phyloP scores from a whole-genome alignment of 2,888 invertebrate genomes.

The Nasonovia ribisnigri region DNA sequence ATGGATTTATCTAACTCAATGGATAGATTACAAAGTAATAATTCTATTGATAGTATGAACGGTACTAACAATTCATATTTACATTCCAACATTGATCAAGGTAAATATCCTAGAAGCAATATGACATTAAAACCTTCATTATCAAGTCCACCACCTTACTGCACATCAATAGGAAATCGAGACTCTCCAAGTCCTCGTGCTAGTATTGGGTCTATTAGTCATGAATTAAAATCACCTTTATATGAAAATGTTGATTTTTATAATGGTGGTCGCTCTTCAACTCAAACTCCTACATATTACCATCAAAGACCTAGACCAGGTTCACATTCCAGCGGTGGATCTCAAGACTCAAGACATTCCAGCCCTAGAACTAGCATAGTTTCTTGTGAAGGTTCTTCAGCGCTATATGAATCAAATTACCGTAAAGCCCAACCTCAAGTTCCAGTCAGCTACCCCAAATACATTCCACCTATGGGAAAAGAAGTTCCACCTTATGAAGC shows the following conservation, averaged over 20 bases:
- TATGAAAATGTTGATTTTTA: constrained; percentile 90
- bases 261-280: constrained; percentile 73
- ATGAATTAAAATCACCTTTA: constrained; percentile 72
- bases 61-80: background rate
- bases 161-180: constrained; percentile 20
- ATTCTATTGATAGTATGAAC: constrained; percentile 38
- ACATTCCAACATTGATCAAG: constrained; percentile 53
- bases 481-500: constrained; percentile 73
- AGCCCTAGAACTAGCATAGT: constrained; percentile 71
- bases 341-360: constrained; percentile 72
- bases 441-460: constrained; percentile 74
- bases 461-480: constrained; percentile 67
- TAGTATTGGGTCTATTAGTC: constrained; percentile 53
- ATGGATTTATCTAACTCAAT: constrained; percentile 31
- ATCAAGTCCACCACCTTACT: constrained; percentile 51
- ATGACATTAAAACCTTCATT: constrained; percentile 48
- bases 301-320: constrained; percentile 71
- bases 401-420: constrained; percentile 74
- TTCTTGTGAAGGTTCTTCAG: constrained; percentile 69
- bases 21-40: constrained; percentile 44
- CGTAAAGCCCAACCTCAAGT: constrained; percentile 88
- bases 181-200: constrained; percentile 66
- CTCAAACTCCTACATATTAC: constrained; percentile 74
- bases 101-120: constrained; percentile 41
- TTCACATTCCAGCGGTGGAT: constrained; percentile 71